These are phyloP conservation scores for Dromius quadrimaculatus DNA, from an alignment of 2,888 invertebrate species.

Conservation along the genomic window DNA sequence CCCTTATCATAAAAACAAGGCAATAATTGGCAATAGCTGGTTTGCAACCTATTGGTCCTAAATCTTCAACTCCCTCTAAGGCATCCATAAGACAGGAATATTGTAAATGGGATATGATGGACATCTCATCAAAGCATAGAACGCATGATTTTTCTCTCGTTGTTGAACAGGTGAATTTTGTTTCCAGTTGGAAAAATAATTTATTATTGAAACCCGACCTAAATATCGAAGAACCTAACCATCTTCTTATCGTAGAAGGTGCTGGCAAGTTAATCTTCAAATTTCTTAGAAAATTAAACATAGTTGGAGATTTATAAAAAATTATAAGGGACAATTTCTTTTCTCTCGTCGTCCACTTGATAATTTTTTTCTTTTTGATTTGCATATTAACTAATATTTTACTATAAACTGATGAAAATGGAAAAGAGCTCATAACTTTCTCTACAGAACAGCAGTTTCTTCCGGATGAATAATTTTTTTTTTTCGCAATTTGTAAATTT, in stretches of 20 bases:
- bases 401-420: neutral
- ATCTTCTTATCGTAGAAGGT: neutral
- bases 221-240: neutral
- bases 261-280: neutral
- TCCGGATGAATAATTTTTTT: neutral
- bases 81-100: neutral
- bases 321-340: neutral
- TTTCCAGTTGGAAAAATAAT: neutral
- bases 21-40: neutral
- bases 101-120: neutral
- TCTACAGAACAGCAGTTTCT: neutral
- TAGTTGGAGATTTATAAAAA: neutral
- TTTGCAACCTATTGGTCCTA: neutral
- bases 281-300: neutral
- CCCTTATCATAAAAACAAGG: neutral
- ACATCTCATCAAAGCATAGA: neutral
- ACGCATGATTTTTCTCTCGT: neutral
- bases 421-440: neutral
- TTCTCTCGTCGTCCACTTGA: neutral
- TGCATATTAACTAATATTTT: neutral
- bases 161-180: neutral
- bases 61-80: neutral
- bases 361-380: neutral
- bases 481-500: neutral
- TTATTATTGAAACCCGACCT: neutral